Evolutionary conservation across 2,888 invertebrate genomes (phyloP).

Genomic region (Rotaria socialis): DNA sequence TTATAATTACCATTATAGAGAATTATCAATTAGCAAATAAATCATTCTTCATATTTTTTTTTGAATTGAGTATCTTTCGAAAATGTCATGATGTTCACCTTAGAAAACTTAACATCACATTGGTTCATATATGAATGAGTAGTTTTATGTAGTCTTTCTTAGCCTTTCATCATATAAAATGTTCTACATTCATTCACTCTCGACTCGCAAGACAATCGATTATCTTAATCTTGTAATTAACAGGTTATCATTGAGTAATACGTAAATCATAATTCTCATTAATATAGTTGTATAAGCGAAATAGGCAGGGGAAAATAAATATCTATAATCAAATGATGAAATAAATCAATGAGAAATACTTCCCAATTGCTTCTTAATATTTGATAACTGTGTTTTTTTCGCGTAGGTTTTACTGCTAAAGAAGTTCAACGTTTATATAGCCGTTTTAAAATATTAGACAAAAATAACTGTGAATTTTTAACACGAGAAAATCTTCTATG

Average conservation of each 20-base stretch:
- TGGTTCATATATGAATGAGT: too few species aligned
- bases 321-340: not conserved
- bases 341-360: not conserved
- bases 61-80: too few species aligned
- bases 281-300: not conserved
- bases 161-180: too few species aligned
- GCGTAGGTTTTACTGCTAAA: conserved; percentile 5
- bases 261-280: not conserved
- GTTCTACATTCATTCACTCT: not conserved
- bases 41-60: too few species aligned
- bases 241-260: not conserved
- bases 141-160: too few species aligned
- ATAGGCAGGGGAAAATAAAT: not conserved
- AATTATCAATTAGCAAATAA: too few species aligned
- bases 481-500: conserved; percentile 36
- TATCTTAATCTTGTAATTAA: not conserved
- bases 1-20: too few species aligned
- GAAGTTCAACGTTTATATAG: conserved; percentile 39
- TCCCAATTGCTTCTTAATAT: too few species aligned
- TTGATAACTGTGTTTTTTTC: too few species aligned
- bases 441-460: conserved; percentile 42
- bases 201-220: too few species aligned
- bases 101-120: too few species aligned
- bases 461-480: conserved; percentile 38
- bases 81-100: too few species aligned